phyloP scores from a whole-genome alignment of 2,113 vertebrate genomes.

The Pelecanoides urinatrix region DNA sequence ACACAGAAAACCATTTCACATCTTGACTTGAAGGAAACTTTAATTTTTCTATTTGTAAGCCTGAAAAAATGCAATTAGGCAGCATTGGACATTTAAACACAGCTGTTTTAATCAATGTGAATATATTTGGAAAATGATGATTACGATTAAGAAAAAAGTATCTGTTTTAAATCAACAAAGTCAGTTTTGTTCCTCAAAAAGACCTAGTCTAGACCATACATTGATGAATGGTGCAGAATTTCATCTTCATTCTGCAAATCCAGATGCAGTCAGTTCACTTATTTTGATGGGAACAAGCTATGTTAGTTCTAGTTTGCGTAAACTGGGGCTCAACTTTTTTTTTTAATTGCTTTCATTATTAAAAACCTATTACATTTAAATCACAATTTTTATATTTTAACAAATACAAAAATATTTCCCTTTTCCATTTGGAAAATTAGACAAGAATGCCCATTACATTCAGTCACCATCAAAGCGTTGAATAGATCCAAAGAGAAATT shows the following conservation, averaged over 20 bases:
- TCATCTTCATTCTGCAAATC: background rate
- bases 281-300: background rate
- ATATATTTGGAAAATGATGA: background rate
- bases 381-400: background rate
- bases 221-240: background rate
- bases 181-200: background rate
- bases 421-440: background rate
- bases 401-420: background rate
- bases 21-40: background rate
- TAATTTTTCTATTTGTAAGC: background rate
- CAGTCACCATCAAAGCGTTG: background rate
- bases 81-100: background rate
- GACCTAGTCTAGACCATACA: background rate
- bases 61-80: background rate
- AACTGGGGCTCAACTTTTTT: background rate
- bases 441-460: background rate
- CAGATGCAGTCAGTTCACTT: background rate
- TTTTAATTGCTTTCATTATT: background rate
- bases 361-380: background rate
- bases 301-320: background rate
- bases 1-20: background rate
- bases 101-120: background rate
- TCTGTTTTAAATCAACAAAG: background rate
- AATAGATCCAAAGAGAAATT: background rate
- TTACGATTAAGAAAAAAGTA: background rate